phyloP scores from a whole-genome alignment of 2,797 vertebrate species.

The Garrulus glandarius region DNA sequence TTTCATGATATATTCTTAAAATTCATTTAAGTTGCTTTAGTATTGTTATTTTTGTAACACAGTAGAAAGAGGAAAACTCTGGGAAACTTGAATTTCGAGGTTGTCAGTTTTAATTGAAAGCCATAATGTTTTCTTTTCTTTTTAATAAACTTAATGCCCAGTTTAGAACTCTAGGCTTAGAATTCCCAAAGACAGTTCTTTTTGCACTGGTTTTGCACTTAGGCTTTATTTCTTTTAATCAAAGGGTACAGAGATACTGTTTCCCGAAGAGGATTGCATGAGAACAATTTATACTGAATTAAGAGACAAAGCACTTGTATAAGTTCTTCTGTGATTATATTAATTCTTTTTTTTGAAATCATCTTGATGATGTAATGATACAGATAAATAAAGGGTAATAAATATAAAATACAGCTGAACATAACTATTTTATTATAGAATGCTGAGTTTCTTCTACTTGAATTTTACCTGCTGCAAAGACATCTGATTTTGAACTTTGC shows the following conservation, averaged over 20 bases:
- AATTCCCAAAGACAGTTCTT: neutral
- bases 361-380: neutral
- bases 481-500: neutral
- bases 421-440: neutral
- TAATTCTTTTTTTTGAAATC: neutral
- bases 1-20: neutral
- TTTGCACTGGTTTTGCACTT: neutral
- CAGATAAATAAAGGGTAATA: neutral
- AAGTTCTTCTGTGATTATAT: neutral
- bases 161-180: neutral
- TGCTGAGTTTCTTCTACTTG: neutral
- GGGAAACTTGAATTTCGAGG: neutral
- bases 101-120: neutral
- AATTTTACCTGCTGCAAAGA: neutral
- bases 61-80: neutral
- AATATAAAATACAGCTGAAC: neutral
- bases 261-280: neutral
- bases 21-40: neutral
- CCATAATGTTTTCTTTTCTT: neutral
- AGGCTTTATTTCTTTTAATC: neutral
- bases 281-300: neutral
- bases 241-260: neutral
- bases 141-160: neutral
- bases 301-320: neutral
- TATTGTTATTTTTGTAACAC: neutral